phyloP scores from a whole-genome alignment of 2,888 invertebrate species.

The Lasioglossum marginatum region DNA sequence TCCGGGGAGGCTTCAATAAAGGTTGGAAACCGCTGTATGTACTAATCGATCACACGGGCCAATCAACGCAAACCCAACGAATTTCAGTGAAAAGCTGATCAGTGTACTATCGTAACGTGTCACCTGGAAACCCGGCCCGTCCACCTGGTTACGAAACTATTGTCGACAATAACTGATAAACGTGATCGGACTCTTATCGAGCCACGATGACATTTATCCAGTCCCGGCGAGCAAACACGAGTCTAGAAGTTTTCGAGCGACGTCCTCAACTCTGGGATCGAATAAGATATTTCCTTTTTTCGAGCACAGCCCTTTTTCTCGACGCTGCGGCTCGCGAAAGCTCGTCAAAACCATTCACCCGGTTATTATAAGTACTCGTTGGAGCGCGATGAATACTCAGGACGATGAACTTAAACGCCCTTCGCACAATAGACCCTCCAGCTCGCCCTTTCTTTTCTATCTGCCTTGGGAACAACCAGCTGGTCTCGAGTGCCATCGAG shows the following conservation, averaged over 20 bases:
- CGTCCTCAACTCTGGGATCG: not conserved
- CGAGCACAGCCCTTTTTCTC: not conserved
- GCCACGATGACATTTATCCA: not conserved
- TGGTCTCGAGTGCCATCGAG: not conserved
- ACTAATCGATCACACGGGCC: not conserved
- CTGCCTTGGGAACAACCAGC: not conserved
- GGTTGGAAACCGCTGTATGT: no score
- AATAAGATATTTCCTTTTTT: not conserved
- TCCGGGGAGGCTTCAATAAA: no score
- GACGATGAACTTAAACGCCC: slow-evolving; percentile 28
- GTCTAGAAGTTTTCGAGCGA: not conserved
- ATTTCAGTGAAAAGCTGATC: not conserved
- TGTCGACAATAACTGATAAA: not conserved
- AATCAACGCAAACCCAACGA: not conserved
- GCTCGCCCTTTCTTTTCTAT: not conserved
- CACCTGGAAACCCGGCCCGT: no score
- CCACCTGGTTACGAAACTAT: not conserved
- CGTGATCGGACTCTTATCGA: not conserved
- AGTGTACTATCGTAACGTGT: not conserved
- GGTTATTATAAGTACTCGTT: not conserved
- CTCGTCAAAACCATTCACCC: slow-evolving; percentile 5
- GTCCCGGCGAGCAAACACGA: not conserved
- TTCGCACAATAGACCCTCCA: not conserved
- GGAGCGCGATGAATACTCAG: not conserved
- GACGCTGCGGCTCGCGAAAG: not conserved